Evolutionary conservation across 2,113 vertebrate genomes (phyloP), one percentile per base, ranked within the genome.

Genomic region (Phyllostomus hastatus): DNA sequence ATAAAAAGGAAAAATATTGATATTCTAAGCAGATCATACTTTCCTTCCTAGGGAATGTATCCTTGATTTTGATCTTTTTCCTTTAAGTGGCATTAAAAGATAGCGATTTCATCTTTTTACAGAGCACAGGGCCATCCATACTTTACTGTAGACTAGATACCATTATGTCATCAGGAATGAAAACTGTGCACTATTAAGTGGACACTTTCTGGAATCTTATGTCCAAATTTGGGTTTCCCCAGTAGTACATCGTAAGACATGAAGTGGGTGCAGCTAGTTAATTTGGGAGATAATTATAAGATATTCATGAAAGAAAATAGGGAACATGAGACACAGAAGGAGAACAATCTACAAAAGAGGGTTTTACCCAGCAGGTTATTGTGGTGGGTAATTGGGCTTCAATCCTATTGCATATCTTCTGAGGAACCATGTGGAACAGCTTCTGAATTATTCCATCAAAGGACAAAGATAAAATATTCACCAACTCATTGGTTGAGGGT

Each of bases 11-110:
- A 94, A 48, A 93, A 28, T 94, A 67, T 95, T 95, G 54, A 70
- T 96, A 48, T 94, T 95, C 73, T 82, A 64, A 89, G n/a, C 15
- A 96, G 46, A 73, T 95, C 48, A 94, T 33, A 43, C 46, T 97
- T 82, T 72, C 67, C 38, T 84, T 94, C 78, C 50, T 87, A 15
- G 31, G 50, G 10, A 61, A 92, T 87, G 2, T 79, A 57, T 43
- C 7, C 22, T 91, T 86, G 19, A 89, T 88, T 89, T 86, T 91
- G n/a, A 6, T 95, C 35, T 70, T 76, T 80, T 78, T 48, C 3
- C 43, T 61, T 35, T 61, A 92, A 64, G 38, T 91, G 28, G 2
- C 43, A 78, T 91, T 82, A 73, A 31, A 89, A 92, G 89, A 52
- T 33, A 82, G 31, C 2, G 41, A 57, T 86, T 93, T 54, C 4